Base-by-base conservation (phyloP, 2,888 invertebrate species). In the Megaustenia siamemsis region DNA sequence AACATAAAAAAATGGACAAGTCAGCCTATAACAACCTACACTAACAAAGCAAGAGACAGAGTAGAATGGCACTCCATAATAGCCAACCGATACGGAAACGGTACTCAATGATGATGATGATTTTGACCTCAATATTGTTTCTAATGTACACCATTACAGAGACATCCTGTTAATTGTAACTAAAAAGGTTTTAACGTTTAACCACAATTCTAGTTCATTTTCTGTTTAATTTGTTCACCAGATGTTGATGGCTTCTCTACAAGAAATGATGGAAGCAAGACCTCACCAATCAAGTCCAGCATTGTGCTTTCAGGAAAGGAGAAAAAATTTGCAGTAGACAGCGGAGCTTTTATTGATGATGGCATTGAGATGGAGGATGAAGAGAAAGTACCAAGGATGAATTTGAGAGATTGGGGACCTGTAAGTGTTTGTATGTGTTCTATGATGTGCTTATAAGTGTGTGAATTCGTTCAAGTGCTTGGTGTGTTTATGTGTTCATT, bases 351-450 rank as follows among this genome's bases (percentile, higher is more conserved):
- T 28, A 35, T 38, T 63, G 75, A 75, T 60, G 82, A 60, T 53
- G 77, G 68, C 40, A 38, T 43, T 66, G 80, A 75, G 24, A n/a
- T 69, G 53, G 69, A 75, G 21, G 82, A 66, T 32, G 68, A 75
- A 28, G 79, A 76, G 24, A 83, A 68, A 73, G 68, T 71, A 71
- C 88, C 90, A 10, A 90, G 92, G 82, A 89, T 92, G 83, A 93
- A 92, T 85, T 87, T 92, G 21, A 90, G 83, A 21, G 87, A 90
- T 81, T 93, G 93, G 93, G 91, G 93, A 86, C 94, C 93, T n/a
- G 93, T 93, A 89, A 88, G 92, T 83, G 1, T 28, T 4, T 24
- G 56, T n/a, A n/a, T n/a, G n/a, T n/a, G n/a, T n/a, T n/a, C n/a
- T n/a, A n/a, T n/a, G n/a, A n/a, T n/a, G n/a, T n/a, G n/a, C n/a